These are phyloP conservation scores for Alectura lathami DNA, from an alignment of 2,113 vertebrate species.

Conservation along the genomic window DNA sequence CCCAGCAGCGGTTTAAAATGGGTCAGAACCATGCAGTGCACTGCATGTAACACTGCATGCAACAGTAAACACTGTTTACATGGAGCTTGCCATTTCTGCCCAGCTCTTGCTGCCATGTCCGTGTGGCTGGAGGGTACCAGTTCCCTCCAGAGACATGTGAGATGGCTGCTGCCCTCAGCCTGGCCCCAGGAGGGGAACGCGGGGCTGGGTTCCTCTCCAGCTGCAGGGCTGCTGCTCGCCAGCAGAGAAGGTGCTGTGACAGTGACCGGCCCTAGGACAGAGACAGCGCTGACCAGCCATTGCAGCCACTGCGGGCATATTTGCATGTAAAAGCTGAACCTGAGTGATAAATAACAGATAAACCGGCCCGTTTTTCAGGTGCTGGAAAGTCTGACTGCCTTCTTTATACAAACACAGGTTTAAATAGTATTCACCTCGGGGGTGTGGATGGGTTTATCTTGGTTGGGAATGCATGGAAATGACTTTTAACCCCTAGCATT, in stretches of 20 bases:
- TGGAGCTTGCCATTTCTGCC: background rate
- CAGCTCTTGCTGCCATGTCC: background rate
- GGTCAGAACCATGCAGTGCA: background rate
- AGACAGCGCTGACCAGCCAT: background rate
- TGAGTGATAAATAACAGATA: conserved; percentile 60
- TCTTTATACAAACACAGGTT: conserved; percentile 64
- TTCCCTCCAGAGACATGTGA: accelerated
- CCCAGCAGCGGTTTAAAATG: background rate
- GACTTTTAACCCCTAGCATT: conserved; percentile 40
- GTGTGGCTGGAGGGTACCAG: background rate
- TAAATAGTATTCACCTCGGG: conserved; percentile 45
- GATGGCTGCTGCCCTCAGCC: background rate
- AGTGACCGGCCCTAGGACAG: background rate
- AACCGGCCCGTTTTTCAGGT: conserved; percentile 58
- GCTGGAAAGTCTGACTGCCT: conserved; percentile 44
- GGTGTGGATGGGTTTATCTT: conserved; percentile 53
- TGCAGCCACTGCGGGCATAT: conserved; percentile 1
- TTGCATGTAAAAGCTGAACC: conserved; percentile 53
- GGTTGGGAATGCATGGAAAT: conserved; percentile 47
- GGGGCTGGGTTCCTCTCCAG: background rate
- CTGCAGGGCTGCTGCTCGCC: background rate
- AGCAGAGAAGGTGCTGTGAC: background rate
- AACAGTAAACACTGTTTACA: no score
- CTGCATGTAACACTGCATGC: no score
- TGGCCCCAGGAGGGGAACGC: background rate